phyloP scores from a whole-genome alignment of 2,888 invertebrate species.

The Clitarchus hookeri region DNA sequence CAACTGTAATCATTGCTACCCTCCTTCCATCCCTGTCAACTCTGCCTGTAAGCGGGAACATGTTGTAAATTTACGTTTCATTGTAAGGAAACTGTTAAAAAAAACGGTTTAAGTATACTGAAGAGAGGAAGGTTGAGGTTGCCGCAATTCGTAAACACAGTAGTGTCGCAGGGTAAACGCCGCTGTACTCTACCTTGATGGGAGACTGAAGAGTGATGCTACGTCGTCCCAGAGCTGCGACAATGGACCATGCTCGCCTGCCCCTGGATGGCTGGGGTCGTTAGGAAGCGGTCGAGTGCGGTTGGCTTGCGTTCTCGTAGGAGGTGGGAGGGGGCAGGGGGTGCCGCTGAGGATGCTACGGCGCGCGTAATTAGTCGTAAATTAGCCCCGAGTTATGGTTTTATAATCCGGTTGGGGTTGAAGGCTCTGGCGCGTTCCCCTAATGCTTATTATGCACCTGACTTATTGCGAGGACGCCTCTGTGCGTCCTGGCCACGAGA shows the following conservation, averaged over 20 bases:
- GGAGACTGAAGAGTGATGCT: too few species aligned
- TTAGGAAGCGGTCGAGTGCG: neutral
- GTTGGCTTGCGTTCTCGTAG: too few species aligned
- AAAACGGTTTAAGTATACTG: too few species aligned
- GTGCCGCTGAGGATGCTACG: neutral
- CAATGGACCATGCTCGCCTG: neutral
- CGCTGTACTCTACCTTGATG: too few species aligned
- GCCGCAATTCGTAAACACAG: too few species aligned
- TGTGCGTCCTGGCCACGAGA: neutral
- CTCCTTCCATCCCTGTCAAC: too few species aligned
- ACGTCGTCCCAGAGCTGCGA: neutral
- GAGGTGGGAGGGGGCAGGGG: neutral
- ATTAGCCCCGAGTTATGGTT: conserved; percentile 10
- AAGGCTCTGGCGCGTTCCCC: conserved; percentile 5
- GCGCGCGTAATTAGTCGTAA: conserved; percentile 14
- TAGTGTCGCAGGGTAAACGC: too few species aligned
- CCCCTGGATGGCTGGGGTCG: neutral
- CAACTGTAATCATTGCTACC: too few species aligned
- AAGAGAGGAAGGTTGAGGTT: too few species aligned
- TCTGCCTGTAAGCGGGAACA: too few species aligned
- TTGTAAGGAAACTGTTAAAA: too few species aligned
- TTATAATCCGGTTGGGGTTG: conserved; percentile 14
- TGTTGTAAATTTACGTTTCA: too few species aligned
- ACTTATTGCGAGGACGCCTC: neutral
- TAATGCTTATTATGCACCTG: conserved; percentile 10